These are phyloP conservation scores for Eupsittula cactorum DNA, from an alignment of 2,113 vertebrate species.

Conservation along the genomic window DNA sequence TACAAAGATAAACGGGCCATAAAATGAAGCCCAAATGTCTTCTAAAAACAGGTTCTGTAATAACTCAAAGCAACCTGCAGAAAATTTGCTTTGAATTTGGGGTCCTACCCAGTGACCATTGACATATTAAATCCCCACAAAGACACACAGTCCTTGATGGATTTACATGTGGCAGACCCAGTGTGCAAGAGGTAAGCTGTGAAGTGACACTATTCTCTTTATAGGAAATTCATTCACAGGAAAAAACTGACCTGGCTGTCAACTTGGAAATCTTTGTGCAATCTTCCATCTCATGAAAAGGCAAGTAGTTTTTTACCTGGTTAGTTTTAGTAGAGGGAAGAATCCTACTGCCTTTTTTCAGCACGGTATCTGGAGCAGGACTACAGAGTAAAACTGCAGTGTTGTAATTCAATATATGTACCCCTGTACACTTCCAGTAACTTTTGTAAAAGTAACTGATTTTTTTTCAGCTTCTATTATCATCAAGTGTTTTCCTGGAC, in stretches of 20 bases:
- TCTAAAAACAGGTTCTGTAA: not conserved
- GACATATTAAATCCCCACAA: not conserved
- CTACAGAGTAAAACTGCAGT: not conserved
- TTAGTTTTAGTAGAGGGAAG: not conserved
- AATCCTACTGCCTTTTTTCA: not conserved
- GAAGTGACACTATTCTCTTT: not conserved
- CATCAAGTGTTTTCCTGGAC: not conserved
- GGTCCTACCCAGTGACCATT: not conserved
- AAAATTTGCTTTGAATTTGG: not conserved
- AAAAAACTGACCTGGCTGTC: not conserved
- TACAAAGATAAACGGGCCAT: not conserved
- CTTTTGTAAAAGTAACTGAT: not conserved
- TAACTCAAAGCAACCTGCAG: not conserved
- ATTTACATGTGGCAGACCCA: not conserved
- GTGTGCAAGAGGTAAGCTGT: not conserved
- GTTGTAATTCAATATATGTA: not conserved
- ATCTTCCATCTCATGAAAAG: not conserved
- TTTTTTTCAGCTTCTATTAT: not conserved
- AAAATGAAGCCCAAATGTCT: not conserved
- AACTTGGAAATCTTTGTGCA: not conserved
- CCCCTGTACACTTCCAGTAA: not conserved
- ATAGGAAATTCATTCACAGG: not conserved
- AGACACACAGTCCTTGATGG: not conserved
- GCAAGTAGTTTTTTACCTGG: not conserved
- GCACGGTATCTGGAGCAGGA: fast-evolving